Evolutionary conservation across 2,113 vertebrate species (phyloP).

Genomic region (Pygoscelis antarcticus): DNA sequence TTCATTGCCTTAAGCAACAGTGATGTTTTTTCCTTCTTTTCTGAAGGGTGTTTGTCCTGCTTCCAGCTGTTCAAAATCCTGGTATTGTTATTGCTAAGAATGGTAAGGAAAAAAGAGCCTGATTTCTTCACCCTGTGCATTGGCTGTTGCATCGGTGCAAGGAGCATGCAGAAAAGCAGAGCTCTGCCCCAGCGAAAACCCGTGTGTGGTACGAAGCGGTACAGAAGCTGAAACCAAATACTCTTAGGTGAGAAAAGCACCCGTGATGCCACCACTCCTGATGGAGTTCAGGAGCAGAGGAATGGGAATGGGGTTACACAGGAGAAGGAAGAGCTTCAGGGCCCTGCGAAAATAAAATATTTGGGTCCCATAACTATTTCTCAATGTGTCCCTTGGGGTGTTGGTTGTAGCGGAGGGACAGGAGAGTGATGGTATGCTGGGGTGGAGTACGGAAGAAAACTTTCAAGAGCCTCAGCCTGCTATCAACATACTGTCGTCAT

Average conservation of each 20-base stretch:
- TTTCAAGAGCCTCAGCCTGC: background rate
- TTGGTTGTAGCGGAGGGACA: background rate
- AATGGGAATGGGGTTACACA: background rate
- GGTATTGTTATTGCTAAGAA: background rate
- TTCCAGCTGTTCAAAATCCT: background rate
- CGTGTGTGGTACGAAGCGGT: fast-evolving
- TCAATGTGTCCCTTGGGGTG: fast-evolving
- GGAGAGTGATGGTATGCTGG: background rate
- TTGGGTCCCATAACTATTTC: background rate
- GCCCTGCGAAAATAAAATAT: background rate
- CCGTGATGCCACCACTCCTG: background rate
- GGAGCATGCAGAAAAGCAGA: background rate
- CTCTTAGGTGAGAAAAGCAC: background rate
- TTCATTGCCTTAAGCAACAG: background rate
- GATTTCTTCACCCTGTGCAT: background rate
- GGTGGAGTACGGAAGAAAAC: background rate
- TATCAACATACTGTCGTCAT: background rate
- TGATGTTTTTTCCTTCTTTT: background rate
- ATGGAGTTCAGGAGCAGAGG: background rate
- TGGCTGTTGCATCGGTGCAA: background rate
- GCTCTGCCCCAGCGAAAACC: fast-evolving
- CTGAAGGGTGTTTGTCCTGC: background rate
- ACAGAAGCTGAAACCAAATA: background rate
- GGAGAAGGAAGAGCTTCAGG: background rate
- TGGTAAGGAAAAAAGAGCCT: background rate